Evolutionary conservation across 64 coral and sea anemone genomes (phyloP).

Genomic region (Porites lutea): DNA sequence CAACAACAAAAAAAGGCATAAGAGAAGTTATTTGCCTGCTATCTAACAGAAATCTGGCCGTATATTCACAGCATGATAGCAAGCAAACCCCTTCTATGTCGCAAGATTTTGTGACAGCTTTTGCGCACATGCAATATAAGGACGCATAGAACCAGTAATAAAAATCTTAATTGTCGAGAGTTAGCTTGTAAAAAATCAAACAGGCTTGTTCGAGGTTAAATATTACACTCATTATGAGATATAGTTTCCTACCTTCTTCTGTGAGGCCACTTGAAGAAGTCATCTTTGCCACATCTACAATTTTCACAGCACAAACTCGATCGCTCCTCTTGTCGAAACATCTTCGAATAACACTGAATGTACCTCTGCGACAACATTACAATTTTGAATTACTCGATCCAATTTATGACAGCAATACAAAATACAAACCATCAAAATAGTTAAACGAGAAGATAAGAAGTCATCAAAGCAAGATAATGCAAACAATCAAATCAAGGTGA

Average conservation of each 20-base stretch:
- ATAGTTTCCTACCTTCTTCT: constrained; percentile 85
- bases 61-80: background rate
- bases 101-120: background rate
- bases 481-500: constrained; percentile 20
- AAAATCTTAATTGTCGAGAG: background rate
- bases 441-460: constrained; percentile 56
- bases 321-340: constrained; percentile 91
- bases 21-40: background rate
- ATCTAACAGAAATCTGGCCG: background rate
- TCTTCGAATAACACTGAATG: constrained; percentile 98
- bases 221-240: constrained; percentile 2
- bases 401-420: constrained; percentile 24
- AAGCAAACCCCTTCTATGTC: background rate
- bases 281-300: constrained; percentile 96
- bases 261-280: constrained; percentile 89
- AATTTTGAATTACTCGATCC: background rate
- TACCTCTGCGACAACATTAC: constrained; percentile 81
- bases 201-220: background rate
- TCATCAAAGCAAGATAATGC: constrained; percentile 21
- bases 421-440: constrained; percentile 42
- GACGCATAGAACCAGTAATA: constrained; percentile 7
- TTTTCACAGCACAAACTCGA: constrained; percentile 96
- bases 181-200: background rate
- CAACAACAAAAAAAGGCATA: background rate
- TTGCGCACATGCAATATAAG: background rate